Evolutionary conservation across 2,113 vertebrate species (phyloP).

Genomic region (Brachyistius frenatus): DNA sequence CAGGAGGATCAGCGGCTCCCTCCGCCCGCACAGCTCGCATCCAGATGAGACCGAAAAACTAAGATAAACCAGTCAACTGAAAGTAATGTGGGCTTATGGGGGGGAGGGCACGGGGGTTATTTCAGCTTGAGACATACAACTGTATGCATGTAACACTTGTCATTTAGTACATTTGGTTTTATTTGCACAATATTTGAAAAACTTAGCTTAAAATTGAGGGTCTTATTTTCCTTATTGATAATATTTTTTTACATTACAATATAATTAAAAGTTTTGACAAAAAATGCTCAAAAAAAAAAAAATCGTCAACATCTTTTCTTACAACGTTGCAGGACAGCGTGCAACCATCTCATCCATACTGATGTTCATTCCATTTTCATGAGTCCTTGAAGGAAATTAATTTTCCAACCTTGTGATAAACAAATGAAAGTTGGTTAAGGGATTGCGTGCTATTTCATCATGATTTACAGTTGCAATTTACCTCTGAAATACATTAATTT

Average conservation of each 20-base stretch:
- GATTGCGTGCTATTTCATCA: conserved; percentile 56
- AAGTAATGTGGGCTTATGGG: conserved; percentile 3
- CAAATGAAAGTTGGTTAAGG: conserved; percentile 28
- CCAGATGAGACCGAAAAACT: conserved; percentile 19
- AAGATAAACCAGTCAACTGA: conserved; percentile 35
- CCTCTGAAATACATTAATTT: conserved; percentile 31
- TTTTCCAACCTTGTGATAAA: conserved; percentile 36
- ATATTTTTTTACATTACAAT: too few species aligned
- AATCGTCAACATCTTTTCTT: too few species aligned
- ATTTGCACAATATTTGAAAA: too few species aligned
- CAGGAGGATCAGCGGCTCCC: conserved; percentile 36
- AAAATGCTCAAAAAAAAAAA: too few species aligned
- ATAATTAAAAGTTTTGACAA: too few species aligned
- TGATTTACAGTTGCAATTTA: conserved; percentile 36
- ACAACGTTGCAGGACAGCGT: neutral
- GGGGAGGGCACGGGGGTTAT: conserved; percentile 1
- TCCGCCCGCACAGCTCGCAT: conserved; percentile 10
- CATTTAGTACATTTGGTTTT: neutral
- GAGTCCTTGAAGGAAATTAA: conserved; percentile 46
- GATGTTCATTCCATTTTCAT: conserved; percentile 1
- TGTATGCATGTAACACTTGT: conserved; percentile 11
- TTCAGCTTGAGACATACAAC: conserved; percentile 1
- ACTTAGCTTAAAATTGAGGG: too few species aligned
- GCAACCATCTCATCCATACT: neutral
- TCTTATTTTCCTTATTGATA: too few species aligned